These are phyloP conservation scores for Hartigia nigra DNA, from an alignment of 2,888 invertebrate genomes.

Conservation along the genomic window DNA sequence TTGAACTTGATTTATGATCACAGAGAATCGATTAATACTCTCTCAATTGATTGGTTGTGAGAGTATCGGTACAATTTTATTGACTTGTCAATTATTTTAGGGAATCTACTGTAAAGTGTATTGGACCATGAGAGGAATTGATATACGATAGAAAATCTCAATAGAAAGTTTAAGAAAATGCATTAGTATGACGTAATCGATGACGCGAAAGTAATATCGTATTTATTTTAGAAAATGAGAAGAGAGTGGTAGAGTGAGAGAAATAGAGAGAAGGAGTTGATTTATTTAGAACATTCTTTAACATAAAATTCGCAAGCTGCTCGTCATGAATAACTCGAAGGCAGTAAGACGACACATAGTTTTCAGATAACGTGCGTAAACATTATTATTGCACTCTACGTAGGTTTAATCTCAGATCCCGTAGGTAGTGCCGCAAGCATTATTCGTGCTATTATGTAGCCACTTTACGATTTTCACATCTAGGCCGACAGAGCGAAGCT, in stretches of 20 bases:
- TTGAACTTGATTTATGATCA: background rate
- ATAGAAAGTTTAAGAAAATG: background rate
- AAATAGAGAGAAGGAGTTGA: background rate
- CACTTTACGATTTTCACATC: constrained; percentile 62
- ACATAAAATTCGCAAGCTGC: background rate
- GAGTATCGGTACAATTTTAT: no score
- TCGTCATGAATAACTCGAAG: background rate
- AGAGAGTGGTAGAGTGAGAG: background rate
- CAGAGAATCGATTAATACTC: background rate
- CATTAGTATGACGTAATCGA: background rate
- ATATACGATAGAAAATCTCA: background rate
- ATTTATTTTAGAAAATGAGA: background rate
- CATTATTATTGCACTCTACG: constrained; percentile 51
- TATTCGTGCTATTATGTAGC: constrained; percentile 52
- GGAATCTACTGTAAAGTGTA: background rate
- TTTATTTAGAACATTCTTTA: background rate
- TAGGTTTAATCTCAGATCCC: constrained; percentile 54
- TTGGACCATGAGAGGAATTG: no score
- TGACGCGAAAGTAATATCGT: background rate
- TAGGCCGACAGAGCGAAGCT: constrained; percentile 42
- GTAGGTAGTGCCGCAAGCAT: constrained; percentile 51
- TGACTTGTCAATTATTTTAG: background rate
- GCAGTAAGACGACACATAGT: constrained; percentile 16
- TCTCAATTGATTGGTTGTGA: no score
- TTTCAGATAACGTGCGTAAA: constrained; percentile 32